Conservation (phyloP, 2,888 invertebrate genomes). For the Chalcis sispes region DNA sequence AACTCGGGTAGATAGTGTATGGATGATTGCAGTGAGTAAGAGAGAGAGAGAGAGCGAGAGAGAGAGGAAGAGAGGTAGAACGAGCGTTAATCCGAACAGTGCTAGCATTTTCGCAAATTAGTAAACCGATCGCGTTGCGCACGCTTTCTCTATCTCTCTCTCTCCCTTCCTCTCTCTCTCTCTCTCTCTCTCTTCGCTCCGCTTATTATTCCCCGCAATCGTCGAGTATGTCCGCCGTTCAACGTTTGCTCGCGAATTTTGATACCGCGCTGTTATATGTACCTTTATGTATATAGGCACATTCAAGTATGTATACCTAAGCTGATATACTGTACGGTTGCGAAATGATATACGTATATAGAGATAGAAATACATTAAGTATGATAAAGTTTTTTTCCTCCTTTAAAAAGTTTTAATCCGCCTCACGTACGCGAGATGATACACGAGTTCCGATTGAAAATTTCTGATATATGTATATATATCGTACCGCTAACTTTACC, state of each 20-base stretch:
- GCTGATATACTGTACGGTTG: neutral
- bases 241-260: constrained; percentile 16
- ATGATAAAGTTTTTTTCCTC: constrained; percentile 15
- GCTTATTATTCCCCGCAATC: constrained; percentile 43
- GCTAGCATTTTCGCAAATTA: constrained; percentile 47
- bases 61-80: neutral
- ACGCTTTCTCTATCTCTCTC: neutral
- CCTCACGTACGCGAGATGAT: constrained; percentile 27
- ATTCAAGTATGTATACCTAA: too few relatives aligned
- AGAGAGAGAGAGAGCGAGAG: constrained; percentile 1
- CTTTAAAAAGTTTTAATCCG: constrained; percentile 13
- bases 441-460: constrained; percentile 40
- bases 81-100: neutral
- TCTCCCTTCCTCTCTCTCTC: too few relatives aligned
- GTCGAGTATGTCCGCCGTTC: constrained; percentile 17
- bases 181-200: too few relatives aligned
- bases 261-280: too few relatives aligned
- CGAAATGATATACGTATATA: neutral
- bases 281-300: too few relatives aligned
- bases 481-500: neutral
- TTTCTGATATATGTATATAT: constrained; percentile 28
- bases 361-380: constrained; percentile 8
- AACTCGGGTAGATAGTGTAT: too few relatives aligned
- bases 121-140: constrained; percentile 39
- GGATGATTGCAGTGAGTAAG: neutral